Evolutionary conservation across 1,140 invertebrate species (phyloP), one percentile per base, ranked within the genome.

Genomic region (Musca vetustissima): DNA sequence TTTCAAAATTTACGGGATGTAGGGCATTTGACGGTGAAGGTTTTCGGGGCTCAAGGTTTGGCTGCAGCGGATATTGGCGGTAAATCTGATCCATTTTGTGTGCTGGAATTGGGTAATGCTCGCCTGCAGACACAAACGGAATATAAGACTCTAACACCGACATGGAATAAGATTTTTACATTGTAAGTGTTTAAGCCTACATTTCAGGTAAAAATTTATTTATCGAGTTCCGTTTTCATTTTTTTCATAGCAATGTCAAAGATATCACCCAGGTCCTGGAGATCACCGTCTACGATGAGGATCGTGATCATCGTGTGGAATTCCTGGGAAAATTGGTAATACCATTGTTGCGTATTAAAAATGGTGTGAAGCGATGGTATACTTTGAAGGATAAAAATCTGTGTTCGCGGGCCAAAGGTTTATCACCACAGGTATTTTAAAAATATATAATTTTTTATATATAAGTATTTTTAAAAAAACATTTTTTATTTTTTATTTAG

Each of bases 131-230:
- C 98, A 0, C 96, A 99, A 82, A 99, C 98, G 1, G 96, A 98
- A 82, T 99, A 99, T 82, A 98, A 99, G 83, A 99, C 97, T 0
- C 84, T 99, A 3, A 88, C 91, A 59, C 98, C 98, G 0, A 94
- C 92, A 70, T 99, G 98, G 98, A 96, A 98, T 83, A 98, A 99
- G 85, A 94, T 98, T 73, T 99, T 99, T 81, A 97, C 93, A 47
- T 98, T 99, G 94, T 97, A 85, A 92, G 92, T 89, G 28, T 28
- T 28, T 28, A 28, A 28, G 28, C 3, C 28, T 28, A 52, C 7
- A 9, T 57, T 57, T 28, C n/a, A 24, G n/a, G n/a, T n/a, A n/a
- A n/a, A n/a, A n/a, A n/a, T n/a, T n/a, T n/a, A n/a, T n/a, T n/a
- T n/a, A n/a, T n/a, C n/a, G n/a, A n/a, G n/a, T n/a, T n/a, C n/a